Percentiles rank a stretch among this genome's conserved stretches.
These are phyloP conservation scores for Tenthredo amoena DNA, from an alignment of 2,888 invertebrate genomes.

Conservation along the genomic window DNA sequence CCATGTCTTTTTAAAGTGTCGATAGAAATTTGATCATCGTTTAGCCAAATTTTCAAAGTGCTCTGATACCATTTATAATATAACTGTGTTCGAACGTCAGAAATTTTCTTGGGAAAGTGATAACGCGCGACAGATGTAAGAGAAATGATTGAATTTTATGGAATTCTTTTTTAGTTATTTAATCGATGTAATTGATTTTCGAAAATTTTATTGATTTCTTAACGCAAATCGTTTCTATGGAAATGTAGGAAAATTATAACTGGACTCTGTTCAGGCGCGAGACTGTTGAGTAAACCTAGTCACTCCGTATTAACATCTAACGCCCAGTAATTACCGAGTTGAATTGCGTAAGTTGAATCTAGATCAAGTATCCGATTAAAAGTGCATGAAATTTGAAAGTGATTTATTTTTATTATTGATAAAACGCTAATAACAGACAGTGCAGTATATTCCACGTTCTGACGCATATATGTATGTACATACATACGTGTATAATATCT, in stretches of 20 bases:
- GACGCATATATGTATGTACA: too few relatives aligned
- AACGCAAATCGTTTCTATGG: neutral
- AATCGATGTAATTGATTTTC: too few relatives aligned
- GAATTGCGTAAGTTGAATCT: slow-evolving; percentile 23
- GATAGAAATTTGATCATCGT: neutral
- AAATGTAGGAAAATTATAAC: neutral
- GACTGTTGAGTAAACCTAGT: neutral
- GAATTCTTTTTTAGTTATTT: too few relatives aligned
- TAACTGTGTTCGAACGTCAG: neutral
- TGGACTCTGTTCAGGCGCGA: neutral
- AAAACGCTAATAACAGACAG: neutral
- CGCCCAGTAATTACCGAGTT: neutral
- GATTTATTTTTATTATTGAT: slow-evolving; percentile 7
- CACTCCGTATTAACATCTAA: slow-evolving; percentile 1
- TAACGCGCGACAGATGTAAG: neutral
- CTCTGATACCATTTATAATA: neutral
- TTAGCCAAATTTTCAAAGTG: neutral
- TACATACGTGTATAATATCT: neutral
- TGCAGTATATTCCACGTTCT: neutral
- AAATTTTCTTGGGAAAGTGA: neutral
- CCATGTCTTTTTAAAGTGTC: neutral
- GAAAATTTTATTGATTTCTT: neutral
- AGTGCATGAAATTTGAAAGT: slow-evolving; percentile 43
- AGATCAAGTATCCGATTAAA: slow-evolving; percentile 17
- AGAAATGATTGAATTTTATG: too few relatives aligned